Evolutionary conservation across 2,888 invertebrate genomes (phyloP).

Genomic region (Ethmia dodecea): DNA sequence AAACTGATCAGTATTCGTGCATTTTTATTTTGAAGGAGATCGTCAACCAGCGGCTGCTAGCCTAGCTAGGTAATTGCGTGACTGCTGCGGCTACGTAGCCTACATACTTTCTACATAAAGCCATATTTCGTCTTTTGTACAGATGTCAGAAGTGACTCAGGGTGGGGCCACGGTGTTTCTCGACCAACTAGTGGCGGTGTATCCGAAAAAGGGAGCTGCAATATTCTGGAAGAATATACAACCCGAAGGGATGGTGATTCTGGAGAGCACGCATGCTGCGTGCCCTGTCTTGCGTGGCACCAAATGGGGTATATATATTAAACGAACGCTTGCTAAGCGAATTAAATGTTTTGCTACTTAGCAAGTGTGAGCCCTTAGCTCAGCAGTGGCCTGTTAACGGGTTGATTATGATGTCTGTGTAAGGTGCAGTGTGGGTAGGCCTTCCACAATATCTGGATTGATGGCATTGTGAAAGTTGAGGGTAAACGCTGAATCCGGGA

Average conservation of each 20-base stretch:
- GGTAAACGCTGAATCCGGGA: too few relatives aligned
- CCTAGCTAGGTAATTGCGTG: too few relatives aligned
- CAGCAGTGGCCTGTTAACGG: too few relatives aligned
- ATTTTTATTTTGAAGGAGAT: too few relatives aligned
- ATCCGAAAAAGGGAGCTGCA: slow-evolving; percentile 90
- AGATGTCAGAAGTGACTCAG: slow-evolving; percentile 95
- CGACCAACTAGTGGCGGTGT: slow-evolving; percentile 83
- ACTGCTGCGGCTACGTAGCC: too few relatives aligned
- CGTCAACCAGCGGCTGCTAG: too few relatives aligned
- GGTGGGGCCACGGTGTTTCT: slow-evolving; percentile 97
- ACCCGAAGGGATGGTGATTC: slow-evolving; percentile 82
- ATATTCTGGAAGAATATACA: slow-evolving; percentile 90
- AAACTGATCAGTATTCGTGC: too few relatives aligned
- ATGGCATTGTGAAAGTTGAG: too few relatives aligned
- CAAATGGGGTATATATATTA: slow-evolving; percentile 85
- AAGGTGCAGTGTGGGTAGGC: too few relatives aligned
- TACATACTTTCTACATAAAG: too few relatives aligned
- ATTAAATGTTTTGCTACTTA: slow-evolving; percentile 87
- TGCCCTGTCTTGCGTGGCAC: slow-evolving; percentile 94
- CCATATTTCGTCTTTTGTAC: too few relatives aligned
- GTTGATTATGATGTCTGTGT: slow-evolving; percentile 1
- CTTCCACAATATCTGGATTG: too few relatives aligned
- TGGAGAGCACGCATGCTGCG: slow-evolving; percentile 90
- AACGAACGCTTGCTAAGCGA: slow-evolving; percentile 71
- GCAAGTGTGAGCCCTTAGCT: slow-evolving; percentile 88